These are phyloP conservation scores for Amazona vittata DNA, from an alignment of 2,113 vertebrate species.

Conservation along the genomic window DNA sequence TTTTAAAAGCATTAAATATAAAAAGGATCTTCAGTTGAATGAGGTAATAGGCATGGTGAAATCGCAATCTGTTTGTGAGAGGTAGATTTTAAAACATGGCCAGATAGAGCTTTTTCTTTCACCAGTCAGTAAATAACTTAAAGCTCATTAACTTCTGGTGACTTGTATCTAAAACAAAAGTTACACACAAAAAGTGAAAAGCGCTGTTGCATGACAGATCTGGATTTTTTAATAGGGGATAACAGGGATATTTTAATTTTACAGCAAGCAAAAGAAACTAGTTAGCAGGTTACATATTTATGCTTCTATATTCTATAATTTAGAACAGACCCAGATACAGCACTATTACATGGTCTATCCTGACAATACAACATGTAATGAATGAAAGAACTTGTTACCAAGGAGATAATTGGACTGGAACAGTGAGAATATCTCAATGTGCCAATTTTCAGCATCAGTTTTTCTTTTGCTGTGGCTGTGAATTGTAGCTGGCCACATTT, in stretches of 20 bases:
- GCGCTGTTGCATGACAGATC: neutral
- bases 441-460: slow-evolving; percentile 44
- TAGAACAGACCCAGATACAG: slow-evolving; percentile 3
- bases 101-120: neutral
- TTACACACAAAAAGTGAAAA: neutral
- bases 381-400: slow-evolving; percentile 60
- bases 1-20: neutral
- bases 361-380: slow-evolving; percentile 58
- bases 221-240: neutral
- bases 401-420: slow-evolving; percentile 66
- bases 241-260: neutral
- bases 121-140: neutral
- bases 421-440: slow-evolving; percentile 49
- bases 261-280: slow-evolving; percentile 4
- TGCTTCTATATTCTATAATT: neutral
- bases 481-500: neutral
- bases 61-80: neutral
- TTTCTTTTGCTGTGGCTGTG: slow-evolving; percentile 33
- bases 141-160: neutral
- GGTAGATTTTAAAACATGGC: neutral
- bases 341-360: slow-evolving; percentile 41
- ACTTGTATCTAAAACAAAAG: neutral
- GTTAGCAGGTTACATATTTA: slow-evolving; percentile 3
- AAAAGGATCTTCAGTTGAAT: neutral
- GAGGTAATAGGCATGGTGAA: neutral